These are phyloP conservation scores for Pygmarrhopalites habei DNA, from an alignment of 1,140 invertebrate species.

Conservation along the genomic window DNA sequence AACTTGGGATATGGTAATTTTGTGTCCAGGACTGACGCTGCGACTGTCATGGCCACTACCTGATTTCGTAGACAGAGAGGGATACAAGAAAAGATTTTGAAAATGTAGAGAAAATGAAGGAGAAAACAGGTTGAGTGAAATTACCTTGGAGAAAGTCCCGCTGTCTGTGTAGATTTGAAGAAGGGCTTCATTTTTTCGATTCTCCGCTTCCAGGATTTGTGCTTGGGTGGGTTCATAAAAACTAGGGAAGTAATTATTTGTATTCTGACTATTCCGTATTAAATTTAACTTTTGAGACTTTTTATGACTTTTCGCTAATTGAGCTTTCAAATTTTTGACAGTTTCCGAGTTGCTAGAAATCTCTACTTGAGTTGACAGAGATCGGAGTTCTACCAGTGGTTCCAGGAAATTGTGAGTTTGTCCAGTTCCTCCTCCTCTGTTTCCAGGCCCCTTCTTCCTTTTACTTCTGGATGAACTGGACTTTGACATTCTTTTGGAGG, in stretches of 20 bases:
- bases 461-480: too few species aligned
- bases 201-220: conserved; percentile 2
- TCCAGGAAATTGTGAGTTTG: conserved; percentile 6
- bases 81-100: too few species aligned
- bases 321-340: neutral
- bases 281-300: conserved; percentile 2
- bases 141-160: conserved; percentile 18
- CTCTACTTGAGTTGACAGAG: neutral
- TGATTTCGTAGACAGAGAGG: too few species aligned
- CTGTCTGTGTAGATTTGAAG: conserved; percentile 19
- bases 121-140: too few species aligned
- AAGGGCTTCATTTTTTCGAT: conserved; percentile 5
- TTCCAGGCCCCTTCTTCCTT: too few species aligned
- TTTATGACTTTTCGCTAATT: neutral
- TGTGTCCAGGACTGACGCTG: conserved; percentile 10
- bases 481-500: too few species aligned
- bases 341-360: neutral
- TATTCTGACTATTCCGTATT: neutral
- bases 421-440: neutral
- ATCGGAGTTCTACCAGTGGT: neutral
- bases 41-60: conserved; percentile 22
- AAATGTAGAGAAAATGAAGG: too few species aligned
- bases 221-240: conserved; percentile 3
- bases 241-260: neutral
- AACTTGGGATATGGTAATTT: conserved; percentile 14